Evolutionary conservation across 2,113 vertebrate species (phyloP).

Genomic region (Pachypanchax playfairii): DNA sequence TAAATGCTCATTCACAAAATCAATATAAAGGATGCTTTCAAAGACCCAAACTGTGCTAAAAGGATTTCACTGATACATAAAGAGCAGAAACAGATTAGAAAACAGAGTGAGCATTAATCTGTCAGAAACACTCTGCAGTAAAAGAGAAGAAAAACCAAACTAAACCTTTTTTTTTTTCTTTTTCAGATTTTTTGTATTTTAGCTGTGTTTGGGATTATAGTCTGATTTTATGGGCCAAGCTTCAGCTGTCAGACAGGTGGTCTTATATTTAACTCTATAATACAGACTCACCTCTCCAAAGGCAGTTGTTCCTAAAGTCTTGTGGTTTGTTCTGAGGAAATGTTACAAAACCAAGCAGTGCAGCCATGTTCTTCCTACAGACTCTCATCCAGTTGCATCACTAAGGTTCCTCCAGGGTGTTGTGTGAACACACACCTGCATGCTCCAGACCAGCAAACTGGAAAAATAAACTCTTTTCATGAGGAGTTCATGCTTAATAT

Average conservation of each 20-base stretch:
- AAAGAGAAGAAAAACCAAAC: not conserved
- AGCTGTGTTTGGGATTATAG: not conserved
- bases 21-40: not conserved
- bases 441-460: too few species aligned
- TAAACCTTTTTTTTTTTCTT: too few species aligned
- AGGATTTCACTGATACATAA: conserved; percentile 1
- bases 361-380: too few species aligned
- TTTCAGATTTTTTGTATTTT: too few species aligned
- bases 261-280: not conserved
- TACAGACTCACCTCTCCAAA: not conserved
- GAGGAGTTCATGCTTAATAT: too few species aligned
- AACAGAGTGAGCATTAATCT: not conserved
- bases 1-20: not conserved
- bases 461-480: too few species aligned
- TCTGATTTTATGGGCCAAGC: not conserved
- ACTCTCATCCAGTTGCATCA: too few species aligned
- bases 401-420: too few species aligned
- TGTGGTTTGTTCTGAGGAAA: too few species aligned
- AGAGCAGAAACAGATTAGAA: not conserved
- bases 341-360: too few species aligned
- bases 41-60: not conserved
- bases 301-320: too few species aligned
- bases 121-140: not conserved
- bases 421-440: too few species aligned
- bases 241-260: not conserved